Evolutionary conservation across 2,113 vertebrate genomes (phyloP), one percentile per base, ranked within the genome.

Genomic region (Isurus oxyrinchus): DNA sequence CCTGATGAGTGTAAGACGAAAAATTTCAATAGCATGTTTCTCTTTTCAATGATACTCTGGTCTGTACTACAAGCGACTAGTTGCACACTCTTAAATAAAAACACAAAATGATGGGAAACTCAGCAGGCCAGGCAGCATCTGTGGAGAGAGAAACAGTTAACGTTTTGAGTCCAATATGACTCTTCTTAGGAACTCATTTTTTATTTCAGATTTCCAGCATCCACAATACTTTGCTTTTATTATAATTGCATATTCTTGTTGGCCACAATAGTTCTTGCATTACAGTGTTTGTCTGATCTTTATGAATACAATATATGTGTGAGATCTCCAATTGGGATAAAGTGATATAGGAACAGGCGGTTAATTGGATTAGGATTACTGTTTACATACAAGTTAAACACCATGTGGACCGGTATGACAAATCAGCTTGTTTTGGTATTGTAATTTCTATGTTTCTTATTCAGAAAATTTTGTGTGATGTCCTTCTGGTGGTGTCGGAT

Each of bases 401-500:
- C 87, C 31, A 59, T 25, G 16, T 35, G 88, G 57, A 91, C 57
- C 16, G 27, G 31, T n/a, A n/a, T 27, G 31, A 59, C 14, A 93
- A 55, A 94, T 23, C 21, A 63, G 8, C 59, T 19, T 63, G n/a
- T 40, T 94, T 61, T 31, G 6, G 1, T 53, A 10, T 55, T 55
- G 35, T 31, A 27, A 95, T 55, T 53, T 63, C 13, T 55, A 3
- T 55, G 44, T 72, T 95, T 76, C 25, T 25, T 95, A 53, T 97
- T 96, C 96, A 99, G 99, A 99, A 98, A 96, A 99, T 99, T 1
- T 97, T 99, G 0, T 99, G 99, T 98, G 99, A 99, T 97, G 99
- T 99, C 96, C 98, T 98, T 96, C 98, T 99, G 96, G 98, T 99
- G 98, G 99, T 99, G 96, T 98, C 99, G 97, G 99, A 99, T 84